These are phyloP conservation scores for Halcyon malimbica DNA, from an alignment of 2,113 vertebrate genomes.

Conservation along the genomic window DNA sequence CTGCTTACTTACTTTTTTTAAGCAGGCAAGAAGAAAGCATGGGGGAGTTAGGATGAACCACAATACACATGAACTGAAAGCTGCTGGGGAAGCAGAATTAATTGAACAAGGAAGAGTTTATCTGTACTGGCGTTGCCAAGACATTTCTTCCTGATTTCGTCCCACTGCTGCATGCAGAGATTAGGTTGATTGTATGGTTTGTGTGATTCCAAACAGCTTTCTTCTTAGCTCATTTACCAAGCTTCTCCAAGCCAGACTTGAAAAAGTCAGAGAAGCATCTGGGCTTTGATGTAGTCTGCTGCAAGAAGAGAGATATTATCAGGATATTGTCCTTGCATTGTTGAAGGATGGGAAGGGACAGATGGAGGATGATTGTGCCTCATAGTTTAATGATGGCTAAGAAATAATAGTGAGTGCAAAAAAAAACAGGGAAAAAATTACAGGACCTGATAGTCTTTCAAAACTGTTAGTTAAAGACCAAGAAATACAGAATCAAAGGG, in stretches of 20 bases:
- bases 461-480: conserved; percentile 56
- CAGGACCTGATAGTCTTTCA: conserved; percentile 32
- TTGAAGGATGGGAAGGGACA: not conserved
- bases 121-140: not conserved
- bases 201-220: not conserved
- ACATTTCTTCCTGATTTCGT: not conserved
- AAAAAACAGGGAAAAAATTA: not conserved
- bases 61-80: not conserved
- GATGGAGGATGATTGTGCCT: not conserved
- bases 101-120: not conserved
- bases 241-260: not conserved
- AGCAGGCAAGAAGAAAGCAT: not conserved
- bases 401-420: not conserved
- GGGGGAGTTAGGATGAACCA: not conserved
- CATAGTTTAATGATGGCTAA: not conserved
- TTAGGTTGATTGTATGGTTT: not conserved
- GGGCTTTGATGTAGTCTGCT: not conserved
- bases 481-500: conserved; percentile 65
- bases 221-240: not conserved
- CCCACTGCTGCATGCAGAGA: not conserved
- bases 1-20: not conserved
- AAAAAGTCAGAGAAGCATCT: not conserved
- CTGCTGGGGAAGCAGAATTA: not conserved
- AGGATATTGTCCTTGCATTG: not conserved
- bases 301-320: not conserved